Percentiles rank a stretch among this genome's conserved stretches.
phyloP scores from a whole-genome alignment of 2,888 invertebrate genomes.

The Diarsia brunnea region DNA sequence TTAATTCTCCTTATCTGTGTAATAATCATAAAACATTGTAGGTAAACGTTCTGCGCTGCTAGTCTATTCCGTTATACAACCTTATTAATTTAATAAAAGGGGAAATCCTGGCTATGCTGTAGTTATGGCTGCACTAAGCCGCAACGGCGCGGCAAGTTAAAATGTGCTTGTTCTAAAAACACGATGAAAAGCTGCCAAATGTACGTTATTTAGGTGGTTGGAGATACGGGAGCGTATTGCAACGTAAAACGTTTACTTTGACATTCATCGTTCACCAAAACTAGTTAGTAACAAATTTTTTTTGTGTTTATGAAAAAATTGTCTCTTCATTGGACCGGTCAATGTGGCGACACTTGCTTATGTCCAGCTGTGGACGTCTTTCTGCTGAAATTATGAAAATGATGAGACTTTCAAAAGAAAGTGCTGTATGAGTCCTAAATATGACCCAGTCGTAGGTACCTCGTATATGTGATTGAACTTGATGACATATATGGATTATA shows the following conservation, averaged over 20 bases:
- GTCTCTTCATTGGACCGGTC: too few relatives aligned
- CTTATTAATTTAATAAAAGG: slow-evolving; percentile 65
- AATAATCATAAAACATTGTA: slow-evolving; percentile 61
- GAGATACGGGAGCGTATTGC: slow-evolving; percentile 58
- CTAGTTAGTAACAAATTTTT: neutral
- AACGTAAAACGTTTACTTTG: neutral
- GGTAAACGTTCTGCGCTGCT: slow-evolving; percentile 31
- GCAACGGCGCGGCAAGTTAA: slow-evolving; percentile 74
- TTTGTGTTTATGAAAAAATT: neutral
- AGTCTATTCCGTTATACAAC: slow-evolving; percentile 44
- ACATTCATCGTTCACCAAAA: neutral
- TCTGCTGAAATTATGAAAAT: too few relatives aligned
- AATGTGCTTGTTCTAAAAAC: slow-evolving; percentile 83
- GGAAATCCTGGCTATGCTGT: slow-evolving; percentile 54
- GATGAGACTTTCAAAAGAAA: too few relatives aligned
- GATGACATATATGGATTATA: too few relatives aligned
- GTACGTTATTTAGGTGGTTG: slow-evolving; percentile 72
- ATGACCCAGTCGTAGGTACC: too few relatives aligned
- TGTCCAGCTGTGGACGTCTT: too few relatives aligned
- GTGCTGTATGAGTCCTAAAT: too few relatives aligned
- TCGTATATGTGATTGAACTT: too few relatives aligned
- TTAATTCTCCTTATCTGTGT: slow-evolving; percentile 43
- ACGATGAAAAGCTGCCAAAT: slow-evolving; percentile 80
- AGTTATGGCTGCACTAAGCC: slow-evolving; percentile 68
- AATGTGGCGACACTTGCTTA: too few relatives aligned